phyloP scores from a whole-genome alignment of 2,113 vertebrate genomes.

The Catharus bicknelli region DNA sequence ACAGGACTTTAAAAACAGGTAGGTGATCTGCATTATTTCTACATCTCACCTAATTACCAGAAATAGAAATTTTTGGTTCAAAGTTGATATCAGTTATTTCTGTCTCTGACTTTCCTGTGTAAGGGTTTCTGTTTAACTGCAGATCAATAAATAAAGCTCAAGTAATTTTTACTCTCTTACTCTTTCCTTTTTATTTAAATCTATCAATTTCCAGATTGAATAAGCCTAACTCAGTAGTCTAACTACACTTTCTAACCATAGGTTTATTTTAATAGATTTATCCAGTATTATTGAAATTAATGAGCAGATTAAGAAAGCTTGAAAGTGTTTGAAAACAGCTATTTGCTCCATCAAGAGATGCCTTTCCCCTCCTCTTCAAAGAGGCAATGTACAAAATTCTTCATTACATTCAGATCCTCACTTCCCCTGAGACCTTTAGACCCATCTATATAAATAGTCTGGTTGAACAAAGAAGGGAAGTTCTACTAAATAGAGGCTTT shows the following conservation, averaged over 20 bases:
- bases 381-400: not conserved
- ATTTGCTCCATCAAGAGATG: constrained; percentile 13
- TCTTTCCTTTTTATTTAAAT: not conserved
- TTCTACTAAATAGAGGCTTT: constrained; percentile 26
- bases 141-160: not conserved
- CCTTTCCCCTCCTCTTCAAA: not conserved
- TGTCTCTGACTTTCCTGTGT: not conserved
- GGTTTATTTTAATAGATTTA: not conserved
- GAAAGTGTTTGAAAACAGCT: not conserved
- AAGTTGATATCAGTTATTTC: not conserved
- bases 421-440: not conserved
- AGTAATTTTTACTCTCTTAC: not conserved
- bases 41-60: not conserved
- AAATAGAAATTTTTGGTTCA: not conserved
- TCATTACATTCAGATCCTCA: not conserved
- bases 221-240: not conserved
- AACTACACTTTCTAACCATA: not conserved
- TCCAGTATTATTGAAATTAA: not conserved
- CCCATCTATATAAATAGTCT: constrained; percentile 16
- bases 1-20: not conserved
- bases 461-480: constrained; percentile 50
- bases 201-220: not conserved
- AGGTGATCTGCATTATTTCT: not conserved
- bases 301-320: not conserved
- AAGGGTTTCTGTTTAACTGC: not conserved